Base-by-base conservation (phyloP, 2,888 invertebrate species). In the Lithosia quadra region DNA sequence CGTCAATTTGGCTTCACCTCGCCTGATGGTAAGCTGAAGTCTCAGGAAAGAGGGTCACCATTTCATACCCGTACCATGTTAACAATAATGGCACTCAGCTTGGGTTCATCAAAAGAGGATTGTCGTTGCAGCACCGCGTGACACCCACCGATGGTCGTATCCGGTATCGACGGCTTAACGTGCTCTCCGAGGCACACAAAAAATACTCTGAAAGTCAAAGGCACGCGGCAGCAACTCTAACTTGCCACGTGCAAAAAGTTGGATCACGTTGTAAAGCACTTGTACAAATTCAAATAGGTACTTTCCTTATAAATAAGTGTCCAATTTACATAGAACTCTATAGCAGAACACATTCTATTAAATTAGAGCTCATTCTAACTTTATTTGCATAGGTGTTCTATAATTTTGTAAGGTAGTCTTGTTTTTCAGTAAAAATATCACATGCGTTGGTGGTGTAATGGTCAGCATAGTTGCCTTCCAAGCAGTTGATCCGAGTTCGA, bases 401-500 rank as follows among this genome's bases (percentile, higher is more conserved):
- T 36, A 36, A 36, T 39, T 13, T 2, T 39, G 39, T 24, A 24
- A 15, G 11, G 10, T 28, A n/a, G 22, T 13, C 13, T 39, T 28
- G 7, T 63, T 28, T 34, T 63, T 68, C 22, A 21, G n/a, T n/a
- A 7, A 28, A 39, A 36, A 3, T 15, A 3, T 0, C n/a, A 82
- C 65, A 72, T 81, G 94, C 94, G 94, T 92, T 91, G 95, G 94
- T 95, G 94, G 94, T 94, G 94, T 93, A 94, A 94, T 95, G 94
- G 94, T 95, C 91, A 94, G 94, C 94, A 95, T 95, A 95, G 94
- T 95, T 94, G 94, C 94, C 94, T 94, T 94, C 93, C 94, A 95
- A 94, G 94, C 94, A 95, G 94, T 95, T 94, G 94, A 95, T 94
- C 93, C 94, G 93, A 91, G 93, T 94, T 95, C 94, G 95, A 95